Evolutionary conservation across 1,140 invertebrate genomes (phyloP).

Genomic region (Plectrocnemia conspersa): DNA sequence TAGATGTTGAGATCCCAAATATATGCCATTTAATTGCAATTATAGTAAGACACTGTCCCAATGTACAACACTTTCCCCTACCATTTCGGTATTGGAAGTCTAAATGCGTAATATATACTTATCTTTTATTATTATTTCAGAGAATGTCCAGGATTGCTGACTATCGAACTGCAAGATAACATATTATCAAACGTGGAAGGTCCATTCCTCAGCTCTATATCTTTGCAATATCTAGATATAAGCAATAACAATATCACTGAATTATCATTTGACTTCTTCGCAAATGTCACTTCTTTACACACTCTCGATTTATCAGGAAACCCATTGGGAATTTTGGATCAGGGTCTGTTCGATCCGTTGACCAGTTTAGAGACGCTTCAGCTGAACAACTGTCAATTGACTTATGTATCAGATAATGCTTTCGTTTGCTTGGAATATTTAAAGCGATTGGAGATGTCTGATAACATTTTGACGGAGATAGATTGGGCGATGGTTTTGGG

Average conservation of each 20-base stretch:
- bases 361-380: slow-evolving; percentile 61
- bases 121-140: slow-evolving; percentile 52
- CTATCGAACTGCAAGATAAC: slow-evolving; percentile 66
- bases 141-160: slow-evolving; percentile 63
- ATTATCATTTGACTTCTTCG: slow-evolving; percentile 61
- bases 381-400: slow-evolving; percentile 62
- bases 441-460: slow-evolving; percentile 60
- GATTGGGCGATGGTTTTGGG: slow-evolving; percentile 59
- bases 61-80: too few relatives aligned
- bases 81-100: too few relatives aligned
- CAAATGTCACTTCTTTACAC: slow-evolving; percentile 60
- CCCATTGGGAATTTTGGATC: slow-evolving; percentile 55
- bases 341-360: slow-evolving; percentile 58
- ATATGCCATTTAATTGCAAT: too few relatives aligned
- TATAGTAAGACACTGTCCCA: too few relatives aligned
- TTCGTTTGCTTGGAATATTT: slow-evolving; percentile 57
- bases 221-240: slow-evolving; percentile 63
- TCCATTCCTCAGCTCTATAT: slow-evolving; percentile 61
- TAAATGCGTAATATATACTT: too few relatives aligned
- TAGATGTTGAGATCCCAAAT: too few relatives aligned
- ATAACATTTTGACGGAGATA: slow-evolving; percentile 55
- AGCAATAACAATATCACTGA: slow-evolving; percentile 57
- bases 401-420: slow-evolving; percentile 52
- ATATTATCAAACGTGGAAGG: slow-evolving; percentile 57
- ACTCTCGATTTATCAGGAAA: slow-evolving; percentile 67